Evolutionary conservation across 1,140 invertebrate genomes (phyloP).

Genomic region (Micrasema minimum): DNA sequence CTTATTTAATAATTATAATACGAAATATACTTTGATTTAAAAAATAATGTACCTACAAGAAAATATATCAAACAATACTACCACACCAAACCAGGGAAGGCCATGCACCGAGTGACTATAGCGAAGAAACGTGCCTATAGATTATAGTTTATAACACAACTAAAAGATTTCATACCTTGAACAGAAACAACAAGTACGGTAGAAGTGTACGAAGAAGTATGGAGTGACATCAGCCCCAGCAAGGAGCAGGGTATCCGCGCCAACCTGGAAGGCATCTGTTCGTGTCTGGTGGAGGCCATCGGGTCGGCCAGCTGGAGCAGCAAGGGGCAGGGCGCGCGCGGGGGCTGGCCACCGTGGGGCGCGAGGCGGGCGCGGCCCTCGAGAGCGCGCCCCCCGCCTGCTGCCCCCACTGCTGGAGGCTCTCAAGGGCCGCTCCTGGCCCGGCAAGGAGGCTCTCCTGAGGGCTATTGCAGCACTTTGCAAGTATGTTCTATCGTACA

Average conservation of each 20-base stretch:
- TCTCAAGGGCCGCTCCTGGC: slow-evolving; percentile 87
- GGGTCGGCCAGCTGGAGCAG: slow-evolving; percentile 86
- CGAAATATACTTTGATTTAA: too few relatives aligned
- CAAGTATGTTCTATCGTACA: slow-evolving; percentile 70
- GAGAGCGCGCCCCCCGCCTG: slow-evolving; percentile 58
- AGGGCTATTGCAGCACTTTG: slow-evolving; percentile 81
- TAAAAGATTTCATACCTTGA: slow-evolving; percentile 36
- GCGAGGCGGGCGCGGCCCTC: slow-evolving; percentile 61
- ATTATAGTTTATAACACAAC: slow-evolving; percentile 3
- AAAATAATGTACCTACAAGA: too few relatives aligned
- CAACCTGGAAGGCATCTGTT: slow-evolving; percentile 80
- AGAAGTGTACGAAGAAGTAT: slow-evolving; percentile 88
- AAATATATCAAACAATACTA: too few relatives aligned
- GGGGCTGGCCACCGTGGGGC: slow-evolving; percentile 83
- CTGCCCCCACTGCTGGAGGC: slow-evolving; percentile 76
- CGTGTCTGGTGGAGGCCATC: slow-evolving; percentile 75
- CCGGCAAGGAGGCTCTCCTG: slow-evolving; percentile 85
- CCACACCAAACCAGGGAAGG: too few relatives aligned
- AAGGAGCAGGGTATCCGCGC: slow-evolving; percentile 84
- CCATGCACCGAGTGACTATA: too few relatives aligned
- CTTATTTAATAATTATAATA: too few relatives aligned
- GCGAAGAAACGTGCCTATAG: background rate
- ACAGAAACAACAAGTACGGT: slow-evolving; percentile 72
- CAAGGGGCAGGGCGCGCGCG: slow-evolving; percentile 86
- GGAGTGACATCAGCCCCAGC: slow-evolving; percentile 87